Evolutionary conservation across 2,113 vertebrate genomes (phyloP).

Genomic region (Xiphias gladius): DNA sequence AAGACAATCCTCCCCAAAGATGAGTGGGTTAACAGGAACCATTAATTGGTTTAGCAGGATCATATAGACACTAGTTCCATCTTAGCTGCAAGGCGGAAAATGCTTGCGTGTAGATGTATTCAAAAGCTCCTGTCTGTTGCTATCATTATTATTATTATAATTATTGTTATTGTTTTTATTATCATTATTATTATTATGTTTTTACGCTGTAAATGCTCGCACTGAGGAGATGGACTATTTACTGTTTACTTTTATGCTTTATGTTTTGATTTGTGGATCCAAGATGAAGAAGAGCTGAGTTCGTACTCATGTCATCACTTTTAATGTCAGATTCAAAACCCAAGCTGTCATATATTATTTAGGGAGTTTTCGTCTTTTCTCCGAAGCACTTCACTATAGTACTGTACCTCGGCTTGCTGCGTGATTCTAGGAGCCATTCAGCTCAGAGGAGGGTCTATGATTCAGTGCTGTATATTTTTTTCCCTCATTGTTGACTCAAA

Average conservation of each 20-base stretch:
- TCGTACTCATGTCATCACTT: constrained; percentile 84
- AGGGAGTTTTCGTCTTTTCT: constrained; percentile 80
- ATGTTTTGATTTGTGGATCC: constrained; percentile 80
- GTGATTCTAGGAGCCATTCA: constrained; percentile 64
- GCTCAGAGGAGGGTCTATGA: constrained; percentile 73
- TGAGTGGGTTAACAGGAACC: constrained; percentile 83
- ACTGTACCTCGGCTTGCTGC: constrained; percentile 69
- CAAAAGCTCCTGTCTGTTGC: constrained; percentile 64
- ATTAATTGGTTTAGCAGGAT: constrained; percentile 86
- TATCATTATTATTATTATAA: constrained; percentile 33
- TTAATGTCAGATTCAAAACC: constrained; percentile 83
- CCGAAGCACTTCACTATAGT: constrained; percentile 61
- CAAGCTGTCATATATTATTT: constrained; percentile 85
- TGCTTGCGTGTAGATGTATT: constrained; percentile 65
- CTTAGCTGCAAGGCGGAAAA: constrained; percentile 76
- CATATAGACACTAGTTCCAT: constrained; percentile 74
- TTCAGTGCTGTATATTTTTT: constrained; percentile 70
- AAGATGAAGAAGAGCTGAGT: constrained; percentile 77
- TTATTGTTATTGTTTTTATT: not conserved
- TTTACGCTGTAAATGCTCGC: constrained; percentile 57
- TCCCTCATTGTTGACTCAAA: constrained; percentile 80
- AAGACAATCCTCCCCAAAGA: constrained; percentile 80
- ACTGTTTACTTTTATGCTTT: constrained; percentile 75
- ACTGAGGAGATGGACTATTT: constrained; percentile 74
- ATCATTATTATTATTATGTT: not conserved